phyloP scores from a whole-genome alignment of 2,888 invertebrate genomes.

The Orchestes rusci region DNA sequence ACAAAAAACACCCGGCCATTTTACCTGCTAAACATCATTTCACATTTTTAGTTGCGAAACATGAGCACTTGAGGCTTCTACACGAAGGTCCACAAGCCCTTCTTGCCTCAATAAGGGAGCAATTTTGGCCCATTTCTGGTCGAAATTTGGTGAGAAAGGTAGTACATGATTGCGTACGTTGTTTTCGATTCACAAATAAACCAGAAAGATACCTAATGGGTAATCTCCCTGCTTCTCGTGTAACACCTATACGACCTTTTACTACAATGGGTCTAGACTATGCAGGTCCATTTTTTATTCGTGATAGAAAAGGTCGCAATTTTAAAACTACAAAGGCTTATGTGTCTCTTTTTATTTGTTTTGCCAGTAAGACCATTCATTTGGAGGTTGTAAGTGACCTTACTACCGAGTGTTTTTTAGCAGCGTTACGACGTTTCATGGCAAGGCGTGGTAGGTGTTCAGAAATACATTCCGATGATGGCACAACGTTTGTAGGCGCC shows the following conservation, averaged over 20 bases:
- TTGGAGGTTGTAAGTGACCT: slow-evolving; percentile 4
- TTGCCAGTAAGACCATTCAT: slow-evolving; percentile 5
- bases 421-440: slow-evolving; percentile 5
- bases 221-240: slow-evolving; percentile 24
- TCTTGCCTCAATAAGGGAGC: slow-evolving; percentile 6
- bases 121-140: slow-evolving; percentile 6
- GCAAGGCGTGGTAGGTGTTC: slow-evolving; percentile 7
- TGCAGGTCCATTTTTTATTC: slow-evolving; percentile 7
- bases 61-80: slow-evolving; percentile 5
- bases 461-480: slow-evolving; percentile 7
- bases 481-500: slow-evolving; percentile 9
- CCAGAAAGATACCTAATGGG: slow-evolving; percentile 24
- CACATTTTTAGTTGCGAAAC: slow-evolving; percentile 7
- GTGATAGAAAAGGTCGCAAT: slow-evolving; percentile 3
- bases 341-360: slow-evolving; percentile 10
- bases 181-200: slow-evolving; percentile 21
- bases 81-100: slow-evolving; percentile 18
- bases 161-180: slow-evolving; percentile 20
- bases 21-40: slow-evolving; percentile 14
- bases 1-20: slow-evolving; percentile 14
- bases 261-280: slow-evolving; percentile 3
- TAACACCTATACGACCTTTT: slow-evolving; percentile 19
- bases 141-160: slow-evolving; percentile 11
- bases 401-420: slow-evolving; percentile 9
- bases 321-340: slow-evolving; percentile 6